Conservation (phyloP, 2,797 vertebrate species). For the Cirrhinus molitorella region DNA sequence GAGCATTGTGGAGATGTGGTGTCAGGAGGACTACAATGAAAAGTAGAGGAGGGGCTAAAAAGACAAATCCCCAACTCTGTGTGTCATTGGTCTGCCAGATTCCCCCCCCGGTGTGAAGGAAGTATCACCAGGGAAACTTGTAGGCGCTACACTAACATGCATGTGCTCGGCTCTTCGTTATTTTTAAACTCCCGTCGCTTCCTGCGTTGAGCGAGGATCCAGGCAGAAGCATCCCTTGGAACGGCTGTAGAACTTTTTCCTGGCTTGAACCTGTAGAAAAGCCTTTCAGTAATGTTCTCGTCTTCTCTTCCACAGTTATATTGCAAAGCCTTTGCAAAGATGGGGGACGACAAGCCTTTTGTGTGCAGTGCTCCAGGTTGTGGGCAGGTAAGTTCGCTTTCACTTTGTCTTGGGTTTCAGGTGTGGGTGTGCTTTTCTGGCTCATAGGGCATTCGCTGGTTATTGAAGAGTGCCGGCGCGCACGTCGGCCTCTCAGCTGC, state of each 20-base stretch:
- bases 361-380: slow-evolving; percentile 96
- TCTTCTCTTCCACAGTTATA: slow-evolving; percentile 82
- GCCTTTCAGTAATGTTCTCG: slow-evolving; percentile 78
- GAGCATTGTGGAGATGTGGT: slow-evolving; percentile 57
- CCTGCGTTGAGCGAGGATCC: slow-evolving; percentile 76
- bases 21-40: slow-evolving; percentile 53
- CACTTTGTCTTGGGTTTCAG: slow-evolving; percentile 62
- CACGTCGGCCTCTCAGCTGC: neutral
- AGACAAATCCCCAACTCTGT: slow-evolving; percentile 66
- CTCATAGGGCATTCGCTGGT: slow-evolving; percentile 54
- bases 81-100: slow-evolving; percentile 76
- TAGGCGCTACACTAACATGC: slow-evolving; percentile 71
- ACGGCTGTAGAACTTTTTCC: slow-evolving; percentile 60
- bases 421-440: slow-evolving; percentile 45
- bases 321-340: slow-evolving; percentile 87
- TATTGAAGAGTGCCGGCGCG: neutral
- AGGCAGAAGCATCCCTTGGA: slow-evolving; percentile 75
- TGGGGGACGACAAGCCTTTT: slow-evolving; percentile 99
- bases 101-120: slow-evolving; percentile 77
- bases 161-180: slow-evolving; percentile 80
- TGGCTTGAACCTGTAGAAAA: slow-evolving; percentile 40
- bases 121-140: slow-evolving; percentile 85
- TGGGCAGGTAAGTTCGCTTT: slow-evolving; percentile 90
- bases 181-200: slow-evolving; percentile 82
- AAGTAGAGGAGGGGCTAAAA: slow-evolving; percentile 56